Base-by-base conservation (phyloP, 92 coral and sea anemone genomes). In the Phenganax subtilis region DNA sequence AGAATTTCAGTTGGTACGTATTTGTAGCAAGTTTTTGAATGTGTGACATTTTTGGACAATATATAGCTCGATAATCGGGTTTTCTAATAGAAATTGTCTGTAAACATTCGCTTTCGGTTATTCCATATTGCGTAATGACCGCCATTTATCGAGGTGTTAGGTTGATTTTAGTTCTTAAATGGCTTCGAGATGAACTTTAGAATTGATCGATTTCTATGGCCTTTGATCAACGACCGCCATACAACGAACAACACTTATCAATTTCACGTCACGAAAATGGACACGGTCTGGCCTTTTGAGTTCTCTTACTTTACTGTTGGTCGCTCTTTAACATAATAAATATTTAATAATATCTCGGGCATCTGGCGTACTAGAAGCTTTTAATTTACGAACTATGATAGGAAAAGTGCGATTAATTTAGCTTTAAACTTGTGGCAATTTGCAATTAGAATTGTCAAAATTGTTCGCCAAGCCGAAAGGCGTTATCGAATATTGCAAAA, bases 1-100 rank as follows among this genome's bases (percentile, higher is more conserved):
- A 82, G 99, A 96, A 86, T 96, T 96, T 83, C 99, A 96, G 77
- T 85, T 96, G 99, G 99, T 96, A 86, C 16, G 98, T 75, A 37
- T 37, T 37, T 37, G 47, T 37, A 2, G 47, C 47, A 37, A 37
- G 47, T 37, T 37, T 64, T 6, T 25, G 70, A 64, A 28, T 7
- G 10, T 64, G 12, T 64, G 70, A 17, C 54, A 20, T 30, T 11
- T 51, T 68, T 68, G 31, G 47, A 53, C 9, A 51, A 68, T 29
- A 68, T 68, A 68, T 28, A 68, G 15, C 73, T 68, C 31, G 3
- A 37, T 72, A 73, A 75, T 82, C 85, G 80, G 71, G 20, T 79
- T n/a, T 47, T 64, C 51, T 51, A 47, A 20, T 63, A 31, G 52
- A 62, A 63, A 51, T 16, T n/a, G 15, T 62, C 30, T n/a, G 83